A percentile compares a stretch with the other conserved stretches of the same genome.
phyloP scores from a whole-genome alignment of 2,797 vertebrate species.

The Mormyrus hasselquistii region DNA sequence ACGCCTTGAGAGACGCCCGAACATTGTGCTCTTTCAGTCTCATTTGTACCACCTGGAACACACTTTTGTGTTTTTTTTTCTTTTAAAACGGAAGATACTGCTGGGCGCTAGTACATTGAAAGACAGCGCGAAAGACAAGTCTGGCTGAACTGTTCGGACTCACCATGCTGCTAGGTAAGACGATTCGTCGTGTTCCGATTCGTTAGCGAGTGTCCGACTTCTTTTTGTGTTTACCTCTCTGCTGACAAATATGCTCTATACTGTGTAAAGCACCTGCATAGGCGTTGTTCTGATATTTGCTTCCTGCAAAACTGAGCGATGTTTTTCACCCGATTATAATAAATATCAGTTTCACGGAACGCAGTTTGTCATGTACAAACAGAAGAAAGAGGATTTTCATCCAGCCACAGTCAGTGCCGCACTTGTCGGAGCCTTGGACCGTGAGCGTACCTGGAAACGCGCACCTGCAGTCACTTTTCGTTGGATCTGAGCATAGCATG shows the following conservation, averaged over 20 bases:
- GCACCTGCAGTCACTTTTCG: not conserved
- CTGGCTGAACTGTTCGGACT: conserved; percentile 25
- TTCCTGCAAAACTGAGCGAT: not conserved
- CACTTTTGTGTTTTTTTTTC: not conserved
- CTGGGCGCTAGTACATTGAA: conserved; percentile 3
- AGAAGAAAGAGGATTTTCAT: not conserved
- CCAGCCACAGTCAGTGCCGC: not conserved
- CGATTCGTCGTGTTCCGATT: conserved; percentile 22
- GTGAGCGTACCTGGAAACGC: not conserved
- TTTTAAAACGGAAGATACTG: conserved; percentile 10
- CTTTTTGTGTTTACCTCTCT: not conserved
- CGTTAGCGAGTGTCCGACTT: not conserved
- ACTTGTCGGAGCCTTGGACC: conserved; percentile 6
- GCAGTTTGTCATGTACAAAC: not conserved
- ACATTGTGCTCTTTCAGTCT: conserved; percentile 16
- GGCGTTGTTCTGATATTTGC: not conserved
- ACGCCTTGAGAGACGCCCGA: conserved; percentile 29
- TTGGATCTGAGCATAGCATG: not conserved
- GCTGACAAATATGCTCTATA: not conserved
- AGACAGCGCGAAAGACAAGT: conserved; percentile 16
- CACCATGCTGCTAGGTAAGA: conserved; percentile 58
- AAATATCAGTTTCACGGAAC: not conserved
- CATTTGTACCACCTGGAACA: conserved; percentile 10
- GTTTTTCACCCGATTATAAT: not conserved
- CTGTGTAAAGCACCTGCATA: not conserved